phyloP scores from a whole-genome alignment of 2,113 vertebrate genomes.

The Sorex araneus region DNA sequence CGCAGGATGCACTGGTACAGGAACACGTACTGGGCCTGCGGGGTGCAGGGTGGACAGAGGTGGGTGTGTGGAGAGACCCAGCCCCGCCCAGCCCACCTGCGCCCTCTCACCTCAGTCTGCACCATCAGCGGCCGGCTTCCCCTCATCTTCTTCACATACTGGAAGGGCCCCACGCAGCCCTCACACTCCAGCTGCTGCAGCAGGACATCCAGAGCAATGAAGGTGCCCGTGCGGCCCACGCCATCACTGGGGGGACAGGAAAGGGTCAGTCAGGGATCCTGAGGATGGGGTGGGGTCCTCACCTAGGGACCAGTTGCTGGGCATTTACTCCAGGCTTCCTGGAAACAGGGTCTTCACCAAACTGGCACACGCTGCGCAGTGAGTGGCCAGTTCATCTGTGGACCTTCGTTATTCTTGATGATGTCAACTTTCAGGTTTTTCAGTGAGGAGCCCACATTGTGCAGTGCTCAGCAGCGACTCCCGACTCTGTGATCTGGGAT shows the following conservation, averaged over 20 bases:
- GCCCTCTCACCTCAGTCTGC: constrained; percentile 92
- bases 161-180: constrained; percentile 84
- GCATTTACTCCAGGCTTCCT: too few relatives aligned
- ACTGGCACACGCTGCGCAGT: too few relatives aligned
- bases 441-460: too few relatives aligned
- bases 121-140: constrained; percentile 91
- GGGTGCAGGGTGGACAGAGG: neutral
- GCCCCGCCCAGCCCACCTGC: neutral
- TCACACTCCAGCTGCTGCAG: constrained; percentile 90
- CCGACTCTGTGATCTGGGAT: too few relatives aligned
- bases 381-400: too few relatives aligned
- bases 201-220: constrained; percentile 92
- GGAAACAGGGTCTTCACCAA: too few relatives aligned
- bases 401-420: too few relatives aligned
- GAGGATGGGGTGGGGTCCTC: too few relatives aligned
- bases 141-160: constrained; percentile 91
- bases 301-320: too few relatives aligned
- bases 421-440: too few relatives aligned
- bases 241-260: constrained; percentile 88
- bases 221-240: constrained; percentile 92
- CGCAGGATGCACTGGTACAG: constrained; percentile 92
- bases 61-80: neutral
- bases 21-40: constrained; percentile 93
- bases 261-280: too few relatives aligned
- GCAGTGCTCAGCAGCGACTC: too few relatives aligned